phyloP scores from a whole-genome alignment of 2,888 invertebrate species.

The Ophion ellenae region DNA sequence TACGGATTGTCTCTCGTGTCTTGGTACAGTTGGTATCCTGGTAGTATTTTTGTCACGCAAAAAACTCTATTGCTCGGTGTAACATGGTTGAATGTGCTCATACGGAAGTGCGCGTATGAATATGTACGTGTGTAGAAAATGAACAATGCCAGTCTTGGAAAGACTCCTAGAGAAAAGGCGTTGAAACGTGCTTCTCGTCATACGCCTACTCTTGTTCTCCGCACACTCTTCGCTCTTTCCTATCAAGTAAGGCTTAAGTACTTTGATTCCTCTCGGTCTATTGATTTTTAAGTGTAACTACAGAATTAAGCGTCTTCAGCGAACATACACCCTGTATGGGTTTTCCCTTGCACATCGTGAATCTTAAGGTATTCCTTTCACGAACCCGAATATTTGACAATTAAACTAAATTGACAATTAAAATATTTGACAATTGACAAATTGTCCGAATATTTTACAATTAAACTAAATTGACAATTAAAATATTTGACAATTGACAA shows the following conservation, averaged over 20 bases:
- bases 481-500: too few species aligned
- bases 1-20: too few species aligned
- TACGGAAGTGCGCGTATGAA: background rate
- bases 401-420: too few species aligned
- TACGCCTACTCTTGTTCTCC: slow-evolving; percentile 12
- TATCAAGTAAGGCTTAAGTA: slow-evolving; percentile 47
- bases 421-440: too few species aligned
- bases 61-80: too few species aligned
- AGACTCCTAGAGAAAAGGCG: slow-evolving; percentile 54
- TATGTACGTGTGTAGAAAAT: background rate
- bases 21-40: too few species aligned
- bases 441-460: too few species aligned
- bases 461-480: too few species aligned
- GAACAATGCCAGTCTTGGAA: slow-evolving; percentile 46
- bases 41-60: too few species aligned
- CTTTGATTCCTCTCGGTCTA: slow-evolving; percentile 66
- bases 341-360: slow-evolving; percentile 10
- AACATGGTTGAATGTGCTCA: background rate
- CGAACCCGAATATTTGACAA: too few species aligned
- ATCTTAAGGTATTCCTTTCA: too few species aligned
- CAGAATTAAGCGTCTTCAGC: slow-evolving; percentile 61
- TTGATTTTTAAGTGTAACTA: slow-evolving; percentile 67
- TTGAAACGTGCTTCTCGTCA: slow-evolving; percentile 63
- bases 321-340: slow-evolving; percentile 13
- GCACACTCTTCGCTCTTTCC: slow-evolving; percentile 46